phyloP scores from a whole-genome alignment of 1,140 invertebrate species.

The Danaus plexippus region DNA sequence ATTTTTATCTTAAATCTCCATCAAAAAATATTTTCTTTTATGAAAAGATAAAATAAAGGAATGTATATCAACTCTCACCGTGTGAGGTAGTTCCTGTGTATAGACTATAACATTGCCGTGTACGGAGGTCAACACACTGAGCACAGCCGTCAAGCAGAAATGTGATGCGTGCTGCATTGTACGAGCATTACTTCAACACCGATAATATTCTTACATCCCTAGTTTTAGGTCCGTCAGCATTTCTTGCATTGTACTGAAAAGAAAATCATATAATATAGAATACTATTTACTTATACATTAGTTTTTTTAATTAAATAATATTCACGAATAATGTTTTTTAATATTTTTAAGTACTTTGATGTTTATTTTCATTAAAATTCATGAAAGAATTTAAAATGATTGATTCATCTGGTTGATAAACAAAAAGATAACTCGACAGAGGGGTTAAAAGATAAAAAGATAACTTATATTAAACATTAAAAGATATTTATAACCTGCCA shows the following conservation, averaged over 20 bases:
- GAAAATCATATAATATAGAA: neutral
- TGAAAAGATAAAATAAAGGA: constrained; percentile 1
- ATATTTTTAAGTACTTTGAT: too few species aligned
- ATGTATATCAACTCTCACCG: constrained; percentile 27
- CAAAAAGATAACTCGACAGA: too few species aligned
- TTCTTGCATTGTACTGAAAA: neutral
- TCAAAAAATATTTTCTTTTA: neutral
- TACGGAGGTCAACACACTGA: constrained; percentile 28
- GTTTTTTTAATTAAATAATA: too few species aligned
- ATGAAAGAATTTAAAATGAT: too few species aligned
- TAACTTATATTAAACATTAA: too few species aligned
- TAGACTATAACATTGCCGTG: constrained; percentile 38
- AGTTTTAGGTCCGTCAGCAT: neutral
- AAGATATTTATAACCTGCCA: too few species aligned
- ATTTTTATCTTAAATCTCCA: too few species aligned
- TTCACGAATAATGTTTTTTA: too few species aligned
- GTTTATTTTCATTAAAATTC: too few species aligned
- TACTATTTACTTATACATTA: too few species aligned
- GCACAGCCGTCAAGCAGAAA: constrained; percentile 27
- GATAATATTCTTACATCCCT: constrained; percentile 2
- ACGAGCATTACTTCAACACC: constrained; percentile 15
- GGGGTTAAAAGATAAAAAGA: too few species aligned
- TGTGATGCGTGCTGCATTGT: constrained; percentile 27
- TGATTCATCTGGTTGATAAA: too few species aligned
- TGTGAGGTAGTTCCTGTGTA: constrained; percentile 34